Evolutionary conservation across 2,888 invertebrate genomes (phyloP).

Genomic region (Dexiosoma caninum): DNA sequence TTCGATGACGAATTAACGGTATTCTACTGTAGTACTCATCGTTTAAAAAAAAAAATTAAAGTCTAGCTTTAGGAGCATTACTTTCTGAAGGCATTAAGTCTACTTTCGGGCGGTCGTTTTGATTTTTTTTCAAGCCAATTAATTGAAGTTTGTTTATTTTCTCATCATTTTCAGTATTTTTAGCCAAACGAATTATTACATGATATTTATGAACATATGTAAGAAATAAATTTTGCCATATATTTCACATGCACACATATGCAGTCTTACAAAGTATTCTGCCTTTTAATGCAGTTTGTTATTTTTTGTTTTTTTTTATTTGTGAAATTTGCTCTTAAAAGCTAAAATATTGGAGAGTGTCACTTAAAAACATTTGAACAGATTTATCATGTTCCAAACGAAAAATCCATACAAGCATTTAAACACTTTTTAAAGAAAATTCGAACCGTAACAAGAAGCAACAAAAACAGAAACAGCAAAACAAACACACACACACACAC

Average conservation of each 20-base stretch:
- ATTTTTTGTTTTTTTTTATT: slow-evolving; percentile 44
- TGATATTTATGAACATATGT: slow-evolving; percentile 67
- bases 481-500: too few relatives aligned
- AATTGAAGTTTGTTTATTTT: slow-evolving; percentile 22
- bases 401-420: slow-evolving; percentile 26
- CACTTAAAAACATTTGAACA: slow-evolving; percentile 64
- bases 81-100: too few relatives aligned
- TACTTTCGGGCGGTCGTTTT: not conserved
- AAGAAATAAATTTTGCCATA: slow-evolving; percentile 66
- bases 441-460: slow-evolving; percentile 15
- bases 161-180: slow-evolving; percentile 33
- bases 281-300: slow-evolving; percentile 20
- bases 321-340: slow-evolving; percentile 34
- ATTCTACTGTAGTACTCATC: too few relatives aligned
- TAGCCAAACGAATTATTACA: slow-evolving; percentile 56
- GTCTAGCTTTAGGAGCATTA: too few relatives aligned
- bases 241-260: not conserved
- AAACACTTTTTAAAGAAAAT: slow-evolving; percentile 32
- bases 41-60: too few relatives aligned
- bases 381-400: slow-evolving; percentile 62
- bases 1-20: too few relatives aligned
- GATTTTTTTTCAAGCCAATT: not conserved
- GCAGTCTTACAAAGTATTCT: not conserved
- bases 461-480: not conserved
- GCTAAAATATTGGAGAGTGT: slow-evolving; percentile 63